These are phyloP conservation scores for Idaea straminata DNA, from an alignment of 2,888 invertebrate species.

Conservation along the genomic window DNA sequence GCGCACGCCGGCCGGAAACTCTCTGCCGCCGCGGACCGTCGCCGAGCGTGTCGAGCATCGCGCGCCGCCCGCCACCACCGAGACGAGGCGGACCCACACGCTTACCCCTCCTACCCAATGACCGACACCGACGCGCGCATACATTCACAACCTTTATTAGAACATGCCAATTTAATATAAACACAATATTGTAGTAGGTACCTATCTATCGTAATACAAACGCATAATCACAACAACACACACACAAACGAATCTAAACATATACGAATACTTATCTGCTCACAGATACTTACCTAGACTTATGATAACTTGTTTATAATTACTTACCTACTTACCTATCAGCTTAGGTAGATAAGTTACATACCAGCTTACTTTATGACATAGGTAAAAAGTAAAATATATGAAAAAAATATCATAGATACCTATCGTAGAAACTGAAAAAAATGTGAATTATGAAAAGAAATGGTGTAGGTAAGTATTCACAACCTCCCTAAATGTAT, in stretches of 20 bases:
- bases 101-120: slow-evolving; percentile 75
- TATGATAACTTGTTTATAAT: background rate
- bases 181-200: background rate
- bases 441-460: no score
- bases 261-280: slow-evolving; percentile 30
- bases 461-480: no score
- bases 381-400: no score
- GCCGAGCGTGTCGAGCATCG: slow-evolving; percentile 51
- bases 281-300: slow-evolving; percentile 8
- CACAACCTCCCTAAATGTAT: no score
- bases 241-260: slow-evolving; percentile 42
- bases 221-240: slow-evolving; percentile 65
- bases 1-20: slow-evolving; percentile 73
- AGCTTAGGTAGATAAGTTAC: no score
- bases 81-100: slow-evolving; percentile 56
- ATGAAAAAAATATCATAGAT: no score
- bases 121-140: slow-evolving; percentile 71
- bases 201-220: slow-evolving; percentile 55
- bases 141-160: slow-evolving; percentile 60
- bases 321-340: background rate
- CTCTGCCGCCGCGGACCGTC: slow-evolving; percentile 55
- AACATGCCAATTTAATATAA: slow-evolving; percentile 41
- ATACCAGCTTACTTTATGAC: no score
- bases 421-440: no score
- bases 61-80: slow-evolving; percentile 61